Percentiles rank a stretch among this genome's conserved stretches.
Conservation (phyloP, 2,797 vertebrate species). For the Malurus leucopterus region DNA sequence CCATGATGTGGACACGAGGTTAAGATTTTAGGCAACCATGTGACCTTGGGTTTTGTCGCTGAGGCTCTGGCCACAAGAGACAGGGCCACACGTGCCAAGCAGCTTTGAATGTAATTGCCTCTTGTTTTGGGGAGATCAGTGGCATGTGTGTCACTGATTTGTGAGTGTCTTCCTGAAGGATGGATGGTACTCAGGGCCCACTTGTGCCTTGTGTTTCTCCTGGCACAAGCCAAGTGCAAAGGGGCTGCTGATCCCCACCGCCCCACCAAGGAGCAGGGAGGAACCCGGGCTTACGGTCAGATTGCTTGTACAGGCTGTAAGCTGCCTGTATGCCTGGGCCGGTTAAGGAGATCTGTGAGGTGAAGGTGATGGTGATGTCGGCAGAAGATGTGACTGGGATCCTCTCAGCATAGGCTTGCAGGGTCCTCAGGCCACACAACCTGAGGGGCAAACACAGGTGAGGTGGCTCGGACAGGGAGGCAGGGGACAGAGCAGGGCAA, state of each 20-base stretch:
- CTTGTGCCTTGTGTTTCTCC: neutral
- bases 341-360: conserved; percentile 84
- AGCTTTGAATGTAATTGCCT: neutral
- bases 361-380: conserved; percentile 80
- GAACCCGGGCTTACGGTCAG: conserved; percentile 80
- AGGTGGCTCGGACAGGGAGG: neutral
- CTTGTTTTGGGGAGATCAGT: neutral
- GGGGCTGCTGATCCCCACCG: neutral
- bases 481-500: neutral
- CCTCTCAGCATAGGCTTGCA: conserved; percentile 84
- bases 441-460: conserved; percentile 52
- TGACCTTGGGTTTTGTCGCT: neutral
- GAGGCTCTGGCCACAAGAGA: neutral
- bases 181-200: neutral
- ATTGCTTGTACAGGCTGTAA: conserved; percentile 87
- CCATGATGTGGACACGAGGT: accelerated
- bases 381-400: conserved; percentile 73
- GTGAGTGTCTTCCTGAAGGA: neutral
- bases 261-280: neutral
- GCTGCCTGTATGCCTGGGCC: conserved; percentile 85
- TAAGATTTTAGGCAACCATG: neutral
- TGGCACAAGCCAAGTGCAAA: neutral
- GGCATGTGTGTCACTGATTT: neutral
- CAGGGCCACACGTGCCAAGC: neutral
- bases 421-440: conserved; percentile 82